Evolutionary conservation across 2,113 vertebrate genomes (phyloP), one percentile per base, ranked within the genome.

Genomic region (Triplophysa tibetana): DNA sequence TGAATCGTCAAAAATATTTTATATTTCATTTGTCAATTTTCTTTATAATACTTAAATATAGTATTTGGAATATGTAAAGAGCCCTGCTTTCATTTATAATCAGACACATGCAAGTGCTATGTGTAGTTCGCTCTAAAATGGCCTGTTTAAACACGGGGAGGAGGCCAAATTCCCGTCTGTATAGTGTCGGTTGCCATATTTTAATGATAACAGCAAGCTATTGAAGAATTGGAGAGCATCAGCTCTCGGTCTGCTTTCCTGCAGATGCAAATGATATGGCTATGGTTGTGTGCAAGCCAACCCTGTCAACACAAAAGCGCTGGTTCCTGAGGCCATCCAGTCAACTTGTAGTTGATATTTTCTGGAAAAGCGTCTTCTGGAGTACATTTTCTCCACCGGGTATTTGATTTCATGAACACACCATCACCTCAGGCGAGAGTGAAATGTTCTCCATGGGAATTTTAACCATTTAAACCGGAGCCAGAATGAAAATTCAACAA

Each of bases 321-420:
- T 77, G 72, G 81, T 87, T 90, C 87, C 88, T 87, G 81, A 77
- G 81, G 91, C 84, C 26, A 77, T 85, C 82, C 81, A 56, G 72
- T 86, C 86, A 90, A 88, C 85, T 85, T 63, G 84, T 76, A 67
- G 10, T 41, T 80, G 74, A 83, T 83, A 52, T 76, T 86, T 86
- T 89, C 88, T 84, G 70, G 85, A 83, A 85, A 88, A 73, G 81
- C 88, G 77, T 86, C 86, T 87, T 90, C 89, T 89, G 90, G 89
- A 91, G 88, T 88, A 86, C 82, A 91, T 92, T 93, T 90, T 88
- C 86, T 89, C 85, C 82, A 85, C 86, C 88, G 86, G 85, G 75
- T 85, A 85, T 80, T 82, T 77, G 78, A 85, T 86, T 89, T 84
- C 83, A 81, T 87, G 85, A 88, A 83, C 68, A 82, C 66, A 84